Conservation (phyloP, 2,888 invertebrate species). For the Dilophus febrilis region DNA sequence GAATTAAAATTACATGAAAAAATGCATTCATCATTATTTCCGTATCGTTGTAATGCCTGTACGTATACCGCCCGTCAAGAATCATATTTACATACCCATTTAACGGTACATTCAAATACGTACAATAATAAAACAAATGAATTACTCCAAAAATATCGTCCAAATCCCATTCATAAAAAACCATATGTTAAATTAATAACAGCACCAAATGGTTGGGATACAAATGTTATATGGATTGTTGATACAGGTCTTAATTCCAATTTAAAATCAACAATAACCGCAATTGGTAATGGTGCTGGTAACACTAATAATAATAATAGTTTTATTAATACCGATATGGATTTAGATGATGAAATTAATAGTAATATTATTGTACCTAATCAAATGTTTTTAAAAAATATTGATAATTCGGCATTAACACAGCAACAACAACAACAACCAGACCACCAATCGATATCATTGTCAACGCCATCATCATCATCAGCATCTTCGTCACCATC, state of each 20-base stretch:
- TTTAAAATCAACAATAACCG: background rate
- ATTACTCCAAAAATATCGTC: constrained; percentile 44
- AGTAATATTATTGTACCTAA: constrained; percentile 13
- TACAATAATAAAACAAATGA: constrained; percentile 62
- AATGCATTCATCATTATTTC: constrained; percentile 45
- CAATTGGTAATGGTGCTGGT: background rate
- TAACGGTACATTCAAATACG: constrained; percentile 55
- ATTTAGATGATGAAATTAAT: constrained; percentile 9
- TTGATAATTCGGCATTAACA: no score
- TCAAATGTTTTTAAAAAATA: constrained; percentile 34
- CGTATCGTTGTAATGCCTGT: constrained; percentile 57
- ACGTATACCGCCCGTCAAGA: constrained; percentile 59
- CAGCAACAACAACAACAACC: background rate
- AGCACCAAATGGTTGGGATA: background rate
- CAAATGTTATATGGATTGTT: background rate
- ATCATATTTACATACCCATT: constrained; percentile 48
- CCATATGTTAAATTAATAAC: constrained; percentile 36
- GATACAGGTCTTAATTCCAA: no score
- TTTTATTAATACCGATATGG: constrained; percentile 9
- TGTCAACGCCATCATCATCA: constrained; percentile 1
- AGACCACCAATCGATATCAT: background rate
- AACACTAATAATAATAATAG: background rate
- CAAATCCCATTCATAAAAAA: constrained; percentile 44
- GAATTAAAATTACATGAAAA: constrained; percentile 57
- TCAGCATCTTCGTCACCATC: background rate